Conservation (phyloP, 2,888 invertebrate species). For the Junonia oenone region DNA sequence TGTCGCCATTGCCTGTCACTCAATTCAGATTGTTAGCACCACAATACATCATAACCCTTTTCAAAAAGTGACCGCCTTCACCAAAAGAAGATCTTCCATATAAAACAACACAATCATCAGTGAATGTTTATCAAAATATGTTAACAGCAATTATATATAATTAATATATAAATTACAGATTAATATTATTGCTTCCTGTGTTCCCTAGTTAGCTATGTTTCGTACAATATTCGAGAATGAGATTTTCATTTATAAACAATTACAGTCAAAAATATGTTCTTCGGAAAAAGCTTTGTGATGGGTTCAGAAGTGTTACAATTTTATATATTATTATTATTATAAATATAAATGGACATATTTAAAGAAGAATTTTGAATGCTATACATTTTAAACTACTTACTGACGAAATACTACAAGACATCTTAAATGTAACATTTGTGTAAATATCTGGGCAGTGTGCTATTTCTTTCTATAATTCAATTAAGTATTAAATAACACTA, state of each 20-base stretch:
- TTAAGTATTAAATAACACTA: conserved; percentile 16
- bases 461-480: conserved; percentile 21
- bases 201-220: conserved; percentile 28
- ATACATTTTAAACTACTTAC: conserved; percentile 16
- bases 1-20: conserved; percentile 63
- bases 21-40: conserved; percentile 69
- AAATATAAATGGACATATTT: conserved; percentile 56
- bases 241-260: conserved; percentile 16
- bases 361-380: conserved; percentile 10
- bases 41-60: conserved; percentile 55
- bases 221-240: conserved; percentile 25
- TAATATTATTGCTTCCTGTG: conserved; percentile 50
- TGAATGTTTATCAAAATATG: conserved; percentile 26
- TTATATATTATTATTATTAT: conserved; percentile 34
- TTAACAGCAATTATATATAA: conserved; percentile 29
- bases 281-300: conserved; percentile 8
- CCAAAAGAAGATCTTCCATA: conserved; percentile 26
- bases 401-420: conserved; percentile 16
- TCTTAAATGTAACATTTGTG: conserved; percentile 27
- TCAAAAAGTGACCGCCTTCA: conserved; percentile 46
- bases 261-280: neutral
- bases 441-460: conserved; percentile 31
- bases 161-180: conserved; percentile 26
- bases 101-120: conserved; percentile 23
- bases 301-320: neutral